Percentiles rank a stretch among this genome's conserved stretches.
Evolutionary conservation across 2,797 vertebrate species (phyloP).

Genomic region (Poliocrania exsul): DNA sequence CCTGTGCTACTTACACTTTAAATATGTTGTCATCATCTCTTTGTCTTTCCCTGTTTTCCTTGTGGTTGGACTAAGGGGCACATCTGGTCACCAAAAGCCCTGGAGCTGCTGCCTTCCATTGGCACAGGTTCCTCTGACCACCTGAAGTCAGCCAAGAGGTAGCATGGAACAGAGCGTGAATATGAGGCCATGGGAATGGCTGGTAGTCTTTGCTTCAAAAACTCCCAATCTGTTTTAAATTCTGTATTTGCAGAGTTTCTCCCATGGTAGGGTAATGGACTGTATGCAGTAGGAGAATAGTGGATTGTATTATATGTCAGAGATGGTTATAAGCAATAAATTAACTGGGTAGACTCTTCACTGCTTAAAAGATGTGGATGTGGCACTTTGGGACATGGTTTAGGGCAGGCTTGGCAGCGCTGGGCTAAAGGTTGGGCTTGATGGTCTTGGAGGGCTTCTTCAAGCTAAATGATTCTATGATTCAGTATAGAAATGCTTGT

Average conservation of each 20-base stretch:
- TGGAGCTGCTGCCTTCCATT: neutral
- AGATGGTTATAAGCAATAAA: neutral
- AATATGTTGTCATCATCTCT: neutral
- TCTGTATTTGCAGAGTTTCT: neutral
- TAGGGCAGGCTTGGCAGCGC: neutral
- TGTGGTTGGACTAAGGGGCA: neutral
- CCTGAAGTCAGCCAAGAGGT: neutral
- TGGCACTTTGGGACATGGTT: neutral
- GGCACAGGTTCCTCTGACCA: neutral
- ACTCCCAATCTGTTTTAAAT: neutral
- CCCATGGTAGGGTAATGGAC: neutral
- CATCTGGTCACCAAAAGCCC: neutral
- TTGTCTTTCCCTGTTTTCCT: neutral
- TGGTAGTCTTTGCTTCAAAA: neutral
- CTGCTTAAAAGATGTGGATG: neutral
- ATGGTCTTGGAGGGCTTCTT: neutral
- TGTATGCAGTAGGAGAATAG: rapidly evolving
- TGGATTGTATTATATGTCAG: neutral
- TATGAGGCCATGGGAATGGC: neutral
- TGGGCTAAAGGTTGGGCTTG: neutral
- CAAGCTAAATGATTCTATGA: neutral
- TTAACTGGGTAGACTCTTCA: neutral
- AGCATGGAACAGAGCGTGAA: too few species aligned
- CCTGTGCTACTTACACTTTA: rapidly evolving
- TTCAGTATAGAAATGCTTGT: neutral